Evolutionary conservation across 2,888 invertebrate genomes (phyloP), one percentile per base, ranked within the genome.

Genomic region (Campoplex capitator): DNA sequence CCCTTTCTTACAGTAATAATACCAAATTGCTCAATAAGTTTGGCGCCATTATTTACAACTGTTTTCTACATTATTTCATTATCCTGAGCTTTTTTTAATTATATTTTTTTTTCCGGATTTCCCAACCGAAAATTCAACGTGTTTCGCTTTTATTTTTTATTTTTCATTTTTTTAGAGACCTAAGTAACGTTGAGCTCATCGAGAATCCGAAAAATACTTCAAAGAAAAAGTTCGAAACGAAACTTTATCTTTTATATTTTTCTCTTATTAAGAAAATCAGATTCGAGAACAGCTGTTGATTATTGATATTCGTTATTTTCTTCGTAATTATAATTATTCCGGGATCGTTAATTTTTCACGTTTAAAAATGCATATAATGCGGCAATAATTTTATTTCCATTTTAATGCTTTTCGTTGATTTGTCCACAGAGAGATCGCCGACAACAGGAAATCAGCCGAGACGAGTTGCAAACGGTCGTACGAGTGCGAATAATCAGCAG

Each of bases 371-470:
- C 6, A 3, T 7, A 9, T 16, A 35, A 38, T n/a, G 67, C 2
- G n/a, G n/a, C 18, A 45, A 70, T 38, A 7, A 35, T 18, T 35
- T 18, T 51, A 48, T 35, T 67, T 42, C 67, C 18, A 74, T 83
- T 28, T 11, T 58, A 42, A 42, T 58, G 28, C 13, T 32, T 67
- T 80, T 73, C 45, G 28, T 74, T 68, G 18, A 58, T 62, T 35
- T n/a, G 18, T 78, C 56, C 7, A 74, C 91, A 93, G 93, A 94
- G 90, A 91, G 93, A 89, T 92, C 93, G 85, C 92, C 93, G 71
- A 92, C 93, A 67, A 90, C 92, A 81, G 90, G 89, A 76, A 93
- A 91, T 77, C 91, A 92, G 65, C 91, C 93, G n/a, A 90, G 93
- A 85, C 92, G 93, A 89, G 89, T 92, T 76, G 90, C 90, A 11